Conservation (phyloP, 2,888 invertebrate species). For the Mythimna ferrago region DNA sequence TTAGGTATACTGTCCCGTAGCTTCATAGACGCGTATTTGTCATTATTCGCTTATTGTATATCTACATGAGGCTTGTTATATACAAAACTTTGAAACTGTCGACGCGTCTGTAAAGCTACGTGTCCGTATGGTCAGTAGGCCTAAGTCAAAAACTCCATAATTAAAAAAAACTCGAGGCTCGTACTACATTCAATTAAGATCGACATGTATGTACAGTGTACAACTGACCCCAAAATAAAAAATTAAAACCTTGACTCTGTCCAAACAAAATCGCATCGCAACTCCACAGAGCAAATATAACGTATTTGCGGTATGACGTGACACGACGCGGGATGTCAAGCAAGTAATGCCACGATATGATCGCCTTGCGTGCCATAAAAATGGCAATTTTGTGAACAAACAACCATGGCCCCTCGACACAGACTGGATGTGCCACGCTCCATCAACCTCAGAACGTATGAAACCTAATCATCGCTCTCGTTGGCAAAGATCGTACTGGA, state of each 20-base stretch:
- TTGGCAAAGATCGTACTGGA: constrained; percentile 60
- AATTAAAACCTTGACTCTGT: neutral
- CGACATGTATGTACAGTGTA: neutral
- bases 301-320: constrained; percentile 64
- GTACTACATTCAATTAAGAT: neutral
- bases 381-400: constrained; percentile 81
- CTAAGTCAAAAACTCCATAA: neutral
- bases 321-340: constrained; percentile 60
- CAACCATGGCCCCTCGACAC: constrained; percentile 72
- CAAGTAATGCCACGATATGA: constrained; percentile 73
- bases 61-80: too few relatives aligned
- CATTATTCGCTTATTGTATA: too few relatives aligned
- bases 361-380: constrained; percentile 77
- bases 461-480: constrained; percentile 72
- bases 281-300: constrained; percentile 46
- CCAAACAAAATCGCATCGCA: constrained; percentile 41
- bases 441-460: constrained; percentile 75
- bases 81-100: too few relatives aligned
- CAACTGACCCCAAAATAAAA: neutral
- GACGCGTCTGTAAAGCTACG: too few relatives aligned
- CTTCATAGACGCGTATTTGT: too few relatives aligned
- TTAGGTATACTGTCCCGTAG: too few relatives aligned
- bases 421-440: constrained; percentile 71
- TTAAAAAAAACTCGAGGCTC: neutral
- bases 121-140: too few relatives aligned